Percentiles rank a stretch among this genome's conserved stretches.
These are phyloP conservation scores for Eupeodes latifasciatus DNA, from an alignment of 2,888 invertebrate genomes.

Conservation along the genomic window DNA sequence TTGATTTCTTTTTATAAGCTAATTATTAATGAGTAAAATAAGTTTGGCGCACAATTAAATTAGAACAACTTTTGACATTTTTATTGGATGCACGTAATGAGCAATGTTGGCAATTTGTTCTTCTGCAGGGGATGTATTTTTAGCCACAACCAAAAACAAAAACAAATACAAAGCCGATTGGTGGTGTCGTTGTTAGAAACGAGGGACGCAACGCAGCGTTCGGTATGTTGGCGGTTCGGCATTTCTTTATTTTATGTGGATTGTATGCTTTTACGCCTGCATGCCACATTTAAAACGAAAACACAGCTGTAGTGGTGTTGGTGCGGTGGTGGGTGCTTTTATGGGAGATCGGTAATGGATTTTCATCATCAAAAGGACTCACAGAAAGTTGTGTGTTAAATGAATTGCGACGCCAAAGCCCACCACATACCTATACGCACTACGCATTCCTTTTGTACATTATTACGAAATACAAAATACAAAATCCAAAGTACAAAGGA, in stretches of 20 bases:
- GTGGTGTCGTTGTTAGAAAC: background rate
- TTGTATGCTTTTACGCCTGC: conserved; percentile 61
- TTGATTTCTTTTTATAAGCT: conserved; percentile 50
- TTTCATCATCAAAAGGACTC: conserved; percentile 25
- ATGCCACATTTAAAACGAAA: conserved; percentile 63
- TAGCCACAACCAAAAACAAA: conserved; percentile 28
- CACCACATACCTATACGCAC: background rate
- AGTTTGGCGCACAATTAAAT: conserved; percentile 72
- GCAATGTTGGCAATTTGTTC: conserved; percentile 65
- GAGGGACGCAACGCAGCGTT: no score
- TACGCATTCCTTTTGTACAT: conserved; percentile 2
- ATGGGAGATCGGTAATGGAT: conserved; percentile 34
- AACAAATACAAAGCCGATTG: background rate
- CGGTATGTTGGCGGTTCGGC: background rate
- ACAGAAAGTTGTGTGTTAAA: conserved; percentile 14
- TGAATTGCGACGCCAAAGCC: background rate
- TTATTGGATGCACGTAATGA: conserved; percentile 74
- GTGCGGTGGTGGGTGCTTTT: background rate
- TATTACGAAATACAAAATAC: no score
- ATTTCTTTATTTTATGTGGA: background rate
- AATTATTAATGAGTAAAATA: conserved; percentile 63
- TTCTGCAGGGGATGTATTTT: conserved; percentile 38
- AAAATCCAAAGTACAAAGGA: conserved; percentile 30
- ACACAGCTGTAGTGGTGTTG: background rate
- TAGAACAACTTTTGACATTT: conserved; percentile 72